Base-by-base conservation (phyloP, 2,797 vertebrate species). In the Anniella stebbinsi region DNA sequence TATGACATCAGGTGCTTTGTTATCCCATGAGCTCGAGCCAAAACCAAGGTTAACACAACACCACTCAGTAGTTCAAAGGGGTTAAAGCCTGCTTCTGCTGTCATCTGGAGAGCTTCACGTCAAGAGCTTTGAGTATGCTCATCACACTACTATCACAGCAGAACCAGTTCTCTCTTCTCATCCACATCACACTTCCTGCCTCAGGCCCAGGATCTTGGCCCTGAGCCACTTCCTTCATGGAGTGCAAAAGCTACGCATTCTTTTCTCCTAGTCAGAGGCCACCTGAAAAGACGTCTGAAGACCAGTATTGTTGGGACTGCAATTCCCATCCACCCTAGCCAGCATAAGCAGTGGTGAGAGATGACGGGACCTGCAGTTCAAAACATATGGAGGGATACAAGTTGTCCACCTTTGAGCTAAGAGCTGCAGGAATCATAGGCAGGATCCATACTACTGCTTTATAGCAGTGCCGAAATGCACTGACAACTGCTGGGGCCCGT, bases 21-120 rank as follows among this genome's bases (percentile, higher is more conserved):
- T 57, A 9, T 2, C 33, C 54, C 6, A 17, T 78, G 60, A 80
- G 82, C 75, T 11, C 36, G 90, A 6, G 91, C 48, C 23, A 36
- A 7, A 0, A 86, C 60, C 66, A 95, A 67, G 88, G 66, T 89
- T 54, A 87, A 86, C 6, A 1, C 87, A 84, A 21, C 90, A 91
- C 45, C 89, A 12, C 88, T 89, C 70, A 89, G 77, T 30, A 87
- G 84, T 51, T 45, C 78, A 88, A 78, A 82, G 77, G 25, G 30
- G 92, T 89, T 83, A 87, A 81, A 28, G 30, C 77, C 89, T 54
- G 33, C 41, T 87, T 78, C 73, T 0, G 0, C 70, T 89, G 77
- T 41, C 80, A 84, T 23, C 88, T 73, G 67, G 77, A 23, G 76
- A 28, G 54, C 72, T 36, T 76, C 23, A 66, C 54, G 17, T 30